Percentiles rank a stretch among this genome's conserved stretches.
Evolutionary conservation across 2,113 vertebrate species (phyloP).

Genomic region (Sturnus vulgaris): DNA sequence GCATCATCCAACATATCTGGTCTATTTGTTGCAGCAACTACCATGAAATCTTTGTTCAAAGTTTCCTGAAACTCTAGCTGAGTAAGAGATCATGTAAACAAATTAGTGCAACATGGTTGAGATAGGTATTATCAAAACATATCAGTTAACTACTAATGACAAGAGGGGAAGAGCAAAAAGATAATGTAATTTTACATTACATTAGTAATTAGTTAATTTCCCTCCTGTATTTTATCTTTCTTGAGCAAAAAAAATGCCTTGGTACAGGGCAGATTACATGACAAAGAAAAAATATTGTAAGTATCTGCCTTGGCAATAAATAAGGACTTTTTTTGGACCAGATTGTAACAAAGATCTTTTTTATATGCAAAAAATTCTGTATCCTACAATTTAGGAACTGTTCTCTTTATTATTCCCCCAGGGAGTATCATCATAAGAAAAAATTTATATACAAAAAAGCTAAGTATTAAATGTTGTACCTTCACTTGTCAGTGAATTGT

Average conservation of each 20-base stretch:
- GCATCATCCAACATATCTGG: constrained; percentile 89
- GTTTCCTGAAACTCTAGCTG: constrained; percentile 83
- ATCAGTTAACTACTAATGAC: not conserved
- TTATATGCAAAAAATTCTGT: not conserved
- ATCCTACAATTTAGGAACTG: not conserved
- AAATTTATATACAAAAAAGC: not conserved
- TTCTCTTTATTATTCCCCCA: not conserved
- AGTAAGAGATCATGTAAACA: not conserved
- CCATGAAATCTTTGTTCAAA: constrained; percentile 83
- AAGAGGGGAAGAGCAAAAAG: not conserved
- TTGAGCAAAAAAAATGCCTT: not conserved
- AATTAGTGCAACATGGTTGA: not conserved
- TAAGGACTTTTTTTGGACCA: not conserved
- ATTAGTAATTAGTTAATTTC: not conserved
- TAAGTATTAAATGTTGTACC: not conserved
- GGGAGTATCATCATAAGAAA: not conserved
- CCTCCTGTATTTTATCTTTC: not conserved
- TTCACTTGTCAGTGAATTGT: no score
- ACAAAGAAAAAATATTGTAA: not conserved
- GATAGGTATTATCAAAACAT: not conserved
- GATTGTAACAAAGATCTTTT: not conserved
- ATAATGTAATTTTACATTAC: not conserved
- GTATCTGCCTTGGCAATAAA: not conserved
- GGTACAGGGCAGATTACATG: not conserved
- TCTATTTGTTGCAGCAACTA: constrained; percentile 93